phyloP scores from a whole-genome alignment of 2,888 invertebrate genomes.

The Trissoscelio sp. region DNA sequence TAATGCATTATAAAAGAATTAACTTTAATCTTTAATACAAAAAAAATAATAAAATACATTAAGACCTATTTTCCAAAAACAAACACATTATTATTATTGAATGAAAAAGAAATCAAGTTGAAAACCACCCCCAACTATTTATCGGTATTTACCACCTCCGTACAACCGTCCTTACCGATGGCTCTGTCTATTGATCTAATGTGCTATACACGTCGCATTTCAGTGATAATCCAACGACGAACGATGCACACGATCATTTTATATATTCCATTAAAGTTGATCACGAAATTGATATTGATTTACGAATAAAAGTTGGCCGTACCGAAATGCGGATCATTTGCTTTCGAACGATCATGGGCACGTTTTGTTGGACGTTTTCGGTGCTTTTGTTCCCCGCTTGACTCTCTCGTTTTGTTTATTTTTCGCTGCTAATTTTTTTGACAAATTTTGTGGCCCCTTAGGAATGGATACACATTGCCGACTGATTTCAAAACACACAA shows the following conservation, averaged over 20 bases:
- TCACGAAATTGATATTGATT: conserved; percentile 36
- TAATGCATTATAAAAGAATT: too few relatives aligned
- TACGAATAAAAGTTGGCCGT: conserved; percentile 6
- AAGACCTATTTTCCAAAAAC: too few relatives aligned
- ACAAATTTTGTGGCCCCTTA: conserved; percentile 70
- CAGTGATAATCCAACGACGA: conserved; percentile 38
- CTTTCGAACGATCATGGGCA: conserved; percentile 12
- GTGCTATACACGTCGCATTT: conserved; percentile 46
- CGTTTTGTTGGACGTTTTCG: not conserved
- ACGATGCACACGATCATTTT: conserved; percentile 45
- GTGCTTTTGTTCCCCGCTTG: not conserved
- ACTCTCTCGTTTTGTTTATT: conserved; percentile 24
- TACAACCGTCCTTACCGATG: conserved; percentile 75
- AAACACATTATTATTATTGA: too few relatives aligned
- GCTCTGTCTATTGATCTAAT: conserved; percentile 75
- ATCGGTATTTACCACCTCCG: not conserved
- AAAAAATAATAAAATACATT: too few relatives aligned
- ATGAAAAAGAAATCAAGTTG: too few relatives aligned
- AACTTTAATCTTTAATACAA: too few relatives aligned
- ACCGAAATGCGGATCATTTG: not conserved
- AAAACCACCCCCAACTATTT: conserved; percentile 20
- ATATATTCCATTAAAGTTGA: conserved; percentile 22
- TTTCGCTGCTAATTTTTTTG: conserved; percentile 31
- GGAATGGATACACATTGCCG: conserved; percentile 78
- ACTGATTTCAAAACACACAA: conserved; percentile 71